Evolutionary conservation across 2,113 vertebrate species (phyloP).

Genomic region (Antigone vipio): DNA sequence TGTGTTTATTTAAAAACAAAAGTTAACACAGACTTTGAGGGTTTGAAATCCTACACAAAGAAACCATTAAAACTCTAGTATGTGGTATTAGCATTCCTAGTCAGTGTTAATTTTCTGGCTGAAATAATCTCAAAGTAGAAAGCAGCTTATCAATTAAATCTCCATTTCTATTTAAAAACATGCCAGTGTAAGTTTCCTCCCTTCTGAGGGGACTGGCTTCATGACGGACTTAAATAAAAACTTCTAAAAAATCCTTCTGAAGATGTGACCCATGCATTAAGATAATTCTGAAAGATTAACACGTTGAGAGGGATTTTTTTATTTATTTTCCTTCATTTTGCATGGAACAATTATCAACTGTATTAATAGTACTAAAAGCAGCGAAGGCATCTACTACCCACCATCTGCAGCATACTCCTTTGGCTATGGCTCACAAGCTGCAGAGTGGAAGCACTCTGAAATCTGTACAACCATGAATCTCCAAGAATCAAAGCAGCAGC

Average conservation of each 20-base stretch:
- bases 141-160: background rate
- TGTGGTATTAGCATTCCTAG: background rate
- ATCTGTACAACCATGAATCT: background rate
- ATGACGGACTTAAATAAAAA: background rate
- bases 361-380: background rate
- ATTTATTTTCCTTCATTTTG: background rate
- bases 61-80: background rate
- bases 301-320: background rate
- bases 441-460: background rate
- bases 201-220: background rate
- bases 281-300: background rate
- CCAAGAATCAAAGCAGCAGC: background rate
- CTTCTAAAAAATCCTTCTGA: background rate
- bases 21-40: background rate
- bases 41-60: background rate
- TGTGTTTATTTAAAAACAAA: conserved; percentile 49
- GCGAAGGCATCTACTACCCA: background rate
- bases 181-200: background rate
- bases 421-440: background rate
- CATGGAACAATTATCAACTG: background rate
- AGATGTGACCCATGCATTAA: rapidly evolving
- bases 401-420: background rate
- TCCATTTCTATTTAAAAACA: background rate
- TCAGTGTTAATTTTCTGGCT: background rate
- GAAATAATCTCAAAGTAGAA: background rate